Evolutionary conservation across 2,888 invertebrate species (phyloP).

Genomic region (Barypeithes pellucidus): DNA sequence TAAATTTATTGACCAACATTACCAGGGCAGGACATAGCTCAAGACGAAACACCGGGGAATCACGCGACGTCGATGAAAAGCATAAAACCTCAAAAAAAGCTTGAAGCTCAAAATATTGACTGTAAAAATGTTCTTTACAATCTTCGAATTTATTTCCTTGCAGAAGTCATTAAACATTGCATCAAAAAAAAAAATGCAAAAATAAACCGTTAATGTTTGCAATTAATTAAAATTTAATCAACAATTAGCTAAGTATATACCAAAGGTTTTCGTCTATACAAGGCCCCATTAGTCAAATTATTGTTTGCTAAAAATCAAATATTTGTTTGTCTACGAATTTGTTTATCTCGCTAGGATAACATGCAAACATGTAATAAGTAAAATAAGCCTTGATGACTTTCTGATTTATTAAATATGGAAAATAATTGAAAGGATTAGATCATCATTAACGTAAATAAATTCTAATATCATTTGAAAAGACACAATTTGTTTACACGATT

Average conservation of each 20-base stretch:
- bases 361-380: background rate
- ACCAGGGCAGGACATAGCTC: too few relatives aligned
- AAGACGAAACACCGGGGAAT: too few relatives aligned
- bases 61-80: too few relatives aligned
- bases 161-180: background rate
- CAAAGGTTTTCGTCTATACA: background rate
- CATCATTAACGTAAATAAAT: conserved; percentile 12
- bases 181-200: background rate
- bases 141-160: background rate
- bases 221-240: conserved; percentile 14
- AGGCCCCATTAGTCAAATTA: conserved; percentile 20
- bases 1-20: too few relatives aligned
- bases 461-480: conserved; percentile 3
- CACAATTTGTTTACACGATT: too few relatives aligned
- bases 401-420: conserved; percentile 4
- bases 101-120: too few relatives aligned
- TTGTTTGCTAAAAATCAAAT: conserved; percentile 14
- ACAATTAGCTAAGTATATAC: conserved; percentile 16
- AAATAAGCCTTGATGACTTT: conserved; percentile 12
- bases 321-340: conserved; percentile 1
- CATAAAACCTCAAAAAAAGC: too few relatives aligned
- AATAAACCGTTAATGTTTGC: conserved; percentile 9
- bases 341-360: conserved; percentile 3
- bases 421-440: conserved; percentile 14
- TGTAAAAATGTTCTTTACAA: too few relatives aligned